Base-by-base conservation (phyloP, 2,113 vertebrate genomes). In the Budorcas taxicolor region DNA sequence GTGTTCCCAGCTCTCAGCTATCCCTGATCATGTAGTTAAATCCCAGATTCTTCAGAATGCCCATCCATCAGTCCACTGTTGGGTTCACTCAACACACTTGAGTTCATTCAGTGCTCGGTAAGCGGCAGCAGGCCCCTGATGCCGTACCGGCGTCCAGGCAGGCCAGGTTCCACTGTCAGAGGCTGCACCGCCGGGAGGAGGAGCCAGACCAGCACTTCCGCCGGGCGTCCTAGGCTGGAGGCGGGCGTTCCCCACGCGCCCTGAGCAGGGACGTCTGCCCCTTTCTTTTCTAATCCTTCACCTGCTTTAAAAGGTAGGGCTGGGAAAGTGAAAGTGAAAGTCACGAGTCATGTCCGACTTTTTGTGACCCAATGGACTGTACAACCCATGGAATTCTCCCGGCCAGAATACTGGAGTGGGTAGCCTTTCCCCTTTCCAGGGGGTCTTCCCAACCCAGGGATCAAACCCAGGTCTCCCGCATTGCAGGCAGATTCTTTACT, bases 81-180 rank as follows among this genome's bases (percentile, higher is more conserved):
- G 10, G 25, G 1, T 52, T 45, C 52, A 58, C 27, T 36, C 52
- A 45, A 0, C 27, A 17, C 14, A 1, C 11, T 10, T 36, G 64
- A 21, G 14, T 27, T 82, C 57, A 5, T 13, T 40, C 11, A 71
- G 40, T 4, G 7, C 21, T 33, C 5, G 23, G 36, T 80, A 21
- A 53, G 55, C 1, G 5, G 55, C 23, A 8, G 40, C 58, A 3
- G 19, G 58, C 13, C 0, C 0, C n/a, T 82, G 14, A 27, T 9
- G 19, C 9, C 8, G 13, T 6, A 3, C 27, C 13, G 19, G 3
- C 6, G 8, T 10, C 1, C 1, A 11, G n/a, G 21, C n/a, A 36
- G 53, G 29, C 29, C 2, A 16, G 62, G 10, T 47, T 27, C 86
- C 62, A 45, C 74, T 29, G 3, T 23, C n/a, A 3, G 40, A 27